phyloP scores from a whole-genome alignment of 2,888 invertebrate species.

The Limenitis camilla region DNA sequence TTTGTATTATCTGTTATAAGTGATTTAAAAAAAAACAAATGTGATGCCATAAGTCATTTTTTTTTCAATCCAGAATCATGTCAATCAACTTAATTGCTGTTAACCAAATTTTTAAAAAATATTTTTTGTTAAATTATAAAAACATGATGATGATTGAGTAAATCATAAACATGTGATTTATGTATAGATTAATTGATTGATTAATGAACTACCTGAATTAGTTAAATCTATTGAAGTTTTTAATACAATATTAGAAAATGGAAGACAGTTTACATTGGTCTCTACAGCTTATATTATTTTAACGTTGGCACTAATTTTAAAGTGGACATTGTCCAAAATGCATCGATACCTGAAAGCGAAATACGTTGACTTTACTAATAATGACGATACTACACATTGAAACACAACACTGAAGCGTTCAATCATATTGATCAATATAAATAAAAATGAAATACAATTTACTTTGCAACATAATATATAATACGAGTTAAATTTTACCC shows the following conservation, averaged over 20 bases:
- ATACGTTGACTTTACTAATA: conserved; percentile 38
- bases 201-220: not conserved
- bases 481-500: too few species aligned
- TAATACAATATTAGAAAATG: conserved; percentile 16
- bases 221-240: not conserved
- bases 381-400: not conserved
- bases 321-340: conserved; percentile 34
- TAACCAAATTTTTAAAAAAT: too few species aligned
- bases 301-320: conserved; percentile 54
- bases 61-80: not conserved
- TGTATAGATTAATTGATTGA: too few species aligned
- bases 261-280: conserved; percentile 24
- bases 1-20: not conserved
- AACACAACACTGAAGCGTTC: too few species aligned
- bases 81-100: not conserved
- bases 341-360: conserved; percentile 40
- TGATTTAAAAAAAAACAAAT: conserved; percentile 4
- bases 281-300: conserved; percentile 23
- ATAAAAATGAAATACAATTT: too few species aligned
- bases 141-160: too few species aligned
- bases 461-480: too few species aligned
- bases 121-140: too few species aligned
- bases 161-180: too few species aligned
- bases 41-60: conserved; percentile 6
- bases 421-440: too few species aligned